phyloP scores from a whole-genome alignment of 2,888 invertebrate species.

The Drosophila meridionalis region DNA sequence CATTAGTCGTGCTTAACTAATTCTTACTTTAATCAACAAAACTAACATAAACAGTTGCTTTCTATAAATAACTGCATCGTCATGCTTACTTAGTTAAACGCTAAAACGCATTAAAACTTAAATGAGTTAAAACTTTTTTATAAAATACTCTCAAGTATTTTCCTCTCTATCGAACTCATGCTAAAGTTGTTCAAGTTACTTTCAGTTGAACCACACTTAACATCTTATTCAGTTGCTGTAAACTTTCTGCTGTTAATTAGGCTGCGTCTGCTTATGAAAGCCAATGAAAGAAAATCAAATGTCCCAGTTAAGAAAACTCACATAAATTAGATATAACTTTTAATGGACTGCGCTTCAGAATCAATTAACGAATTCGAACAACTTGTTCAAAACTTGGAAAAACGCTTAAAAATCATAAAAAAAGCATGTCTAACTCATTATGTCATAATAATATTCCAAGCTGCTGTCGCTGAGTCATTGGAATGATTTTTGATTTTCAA shows the following conservation, averaged over 20 bases:
- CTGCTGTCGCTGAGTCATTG: slow-evolving; percentile 61
- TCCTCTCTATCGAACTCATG: neutral
- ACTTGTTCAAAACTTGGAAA: slow-evolving; percentile 38
- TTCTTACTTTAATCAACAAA: no score
- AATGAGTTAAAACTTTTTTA: neutral
- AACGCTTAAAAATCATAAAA: slow-evolving; percentile 30
- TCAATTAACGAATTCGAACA: slow-evolving; percentile 12
- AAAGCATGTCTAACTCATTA: slow-evolving; percentile 25
- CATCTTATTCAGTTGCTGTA: neutral
- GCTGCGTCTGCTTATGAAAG: neutral
- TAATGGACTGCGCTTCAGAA: slow-evolving; percentile 4
- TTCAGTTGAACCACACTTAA: neutral
- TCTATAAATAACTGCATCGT: neutral
- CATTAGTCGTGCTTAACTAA: no score
- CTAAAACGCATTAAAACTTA: neutral
- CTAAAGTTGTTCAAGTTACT: neutral
- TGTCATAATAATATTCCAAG: slow-evolving; percentile 17
- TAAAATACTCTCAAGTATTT: neutral
- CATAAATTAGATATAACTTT: slow-evolving; percentile 35
- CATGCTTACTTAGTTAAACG: neutral
- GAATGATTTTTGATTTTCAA: slow-evolving; percentile 69
- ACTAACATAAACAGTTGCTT: neutral
- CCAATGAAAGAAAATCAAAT: slow-evolving; percentile 20
- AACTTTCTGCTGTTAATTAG: slow-evolving; percentile 2
- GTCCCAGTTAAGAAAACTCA: slow-evolving; percentile 10